Evolutionary conservation across 1,140 invertebrate species (phyloP).

Genomic region (Zaprionus lachaisei): DNA sequence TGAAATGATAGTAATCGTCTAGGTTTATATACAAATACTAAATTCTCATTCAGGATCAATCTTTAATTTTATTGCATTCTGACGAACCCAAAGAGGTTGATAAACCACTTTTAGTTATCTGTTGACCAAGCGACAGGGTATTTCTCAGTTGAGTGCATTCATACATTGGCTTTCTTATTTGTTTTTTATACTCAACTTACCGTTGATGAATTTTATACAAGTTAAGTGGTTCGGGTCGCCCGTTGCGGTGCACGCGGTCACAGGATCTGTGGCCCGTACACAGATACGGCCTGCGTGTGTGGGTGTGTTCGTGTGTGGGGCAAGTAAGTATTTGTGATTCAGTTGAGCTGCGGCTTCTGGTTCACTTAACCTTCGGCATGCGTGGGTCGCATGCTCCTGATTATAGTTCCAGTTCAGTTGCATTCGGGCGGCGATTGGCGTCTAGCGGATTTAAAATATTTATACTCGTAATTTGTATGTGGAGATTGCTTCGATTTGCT

Average conservation of each 20-base stretch:
- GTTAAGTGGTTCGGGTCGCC: constrained; percentile 31
- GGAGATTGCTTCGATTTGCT: constrained; percentile 65
- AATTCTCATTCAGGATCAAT: too few species aligned
- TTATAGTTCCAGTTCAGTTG: neutral
- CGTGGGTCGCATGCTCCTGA: neutral
- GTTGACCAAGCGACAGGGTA: neutral
- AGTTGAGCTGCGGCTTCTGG: constrained; percentile 31
- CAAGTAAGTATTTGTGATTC: constrained; percentile 50
- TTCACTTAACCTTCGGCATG: constrained; percentile 45
- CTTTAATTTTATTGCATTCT: neutral
- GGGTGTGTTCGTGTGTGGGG: constrained; percentile 4
- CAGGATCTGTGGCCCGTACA: constrained; percentile 9
- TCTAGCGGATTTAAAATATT: constrained; percentile 60
- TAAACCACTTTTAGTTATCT: neutral
- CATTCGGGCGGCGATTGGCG: neutral
- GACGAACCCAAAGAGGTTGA: neutral
- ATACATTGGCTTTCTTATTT: neutral
- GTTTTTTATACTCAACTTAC: constrained; percentile 29
- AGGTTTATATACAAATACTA: neutral
- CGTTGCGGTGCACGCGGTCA: constrained; percentile 4
- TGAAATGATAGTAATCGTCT: too few species aligned
- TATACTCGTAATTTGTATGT: constrained; percentile 67
- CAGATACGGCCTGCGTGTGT: constrained; percentile 5
- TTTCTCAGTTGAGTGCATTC: neutral
- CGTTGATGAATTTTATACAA: constrained; percentile 57